Conservation (phyloP, 2,113 vertebrate species). For the Brachyhypopomus gauderio region DNA sequence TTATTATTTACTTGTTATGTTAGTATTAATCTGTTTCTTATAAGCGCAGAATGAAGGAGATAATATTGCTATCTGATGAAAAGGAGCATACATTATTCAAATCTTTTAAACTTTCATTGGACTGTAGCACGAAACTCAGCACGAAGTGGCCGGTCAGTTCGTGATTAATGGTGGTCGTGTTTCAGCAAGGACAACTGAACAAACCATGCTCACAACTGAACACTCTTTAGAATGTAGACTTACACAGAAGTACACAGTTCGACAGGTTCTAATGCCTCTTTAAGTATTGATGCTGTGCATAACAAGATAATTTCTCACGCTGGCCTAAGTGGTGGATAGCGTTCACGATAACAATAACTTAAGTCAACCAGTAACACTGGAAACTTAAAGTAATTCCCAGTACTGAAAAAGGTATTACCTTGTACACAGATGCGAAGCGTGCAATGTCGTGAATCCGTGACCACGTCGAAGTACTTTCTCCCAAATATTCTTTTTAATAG, state of each 20-base stretch:
- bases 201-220: not conserved
- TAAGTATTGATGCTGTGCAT: not conserved
- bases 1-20: no score
- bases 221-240: not conserved
- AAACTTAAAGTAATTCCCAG: not conserved
- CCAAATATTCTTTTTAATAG: constrained; percentile 5
- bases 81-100: not conserved
- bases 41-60: not conserved
- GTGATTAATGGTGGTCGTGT: not conserved
- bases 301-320: not conserved
- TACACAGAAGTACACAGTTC: not conserved
- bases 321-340: not conserved
- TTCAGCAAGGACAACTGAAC: not conserved
- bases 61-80: not conserved
- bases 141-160: not conserved
- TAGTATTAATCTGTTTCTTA: not conserved
- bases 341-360: constrained; percentile 27
- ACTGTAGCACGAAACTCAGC: not conserved
- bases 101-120: not conserved
- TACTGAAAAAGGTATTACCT: constrained; percentile 49
- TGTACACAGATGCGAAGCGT: constrained; percentile 12
- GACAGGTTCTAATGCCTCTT: not conserved
- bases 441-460: constrained; percentile 18
- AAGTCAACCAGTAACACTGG: constrained; percentile 2
- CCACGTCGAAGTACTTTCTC: not conserved